Evolutionary conservation across 2,888 invertebrate species (phyloP).

Genomic region (Lissocephala sabroskyi): DNA sequence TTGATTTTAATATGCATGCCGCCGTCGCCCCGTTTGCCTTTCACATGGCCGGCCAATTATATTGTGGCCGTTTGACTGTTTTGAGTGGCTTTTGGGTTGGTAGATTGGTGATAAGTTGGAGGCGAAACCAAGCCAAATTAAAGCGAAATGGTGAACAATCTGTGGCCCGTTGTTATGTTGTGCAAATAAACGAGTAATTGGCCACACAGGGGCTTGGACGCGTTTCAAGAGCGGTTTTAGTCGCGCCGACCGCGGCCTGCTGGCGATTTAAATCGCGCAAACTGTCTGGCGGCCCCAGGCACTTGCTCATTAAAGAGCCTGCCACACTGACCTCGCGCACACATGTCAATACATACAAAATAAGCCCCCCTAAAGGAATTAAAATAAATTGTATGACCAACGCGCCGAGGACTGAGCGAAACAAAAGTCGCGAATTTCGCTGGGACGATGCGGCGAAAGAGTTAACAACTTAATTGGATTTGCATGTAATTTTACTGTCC

Average conservation of each 20-base stretch:
- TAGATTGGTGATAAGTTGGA: conserved; percentile 40
- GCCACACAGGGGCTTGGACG: conserved; percentile 23
- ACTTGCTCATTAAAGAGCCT: conserved; percentile 57
- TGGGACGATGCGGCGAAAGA: conserved; percentile 33
- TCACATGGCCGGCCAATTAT: conserved; percentile 60
- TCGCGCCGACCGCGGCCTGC: conserved; percentile 8
- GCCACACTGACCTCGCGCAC: conserved; percentile 49
- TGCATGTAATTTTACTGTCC: conserved; percentile 70
- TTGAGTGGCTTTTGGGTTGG: conserved; percentile 3
- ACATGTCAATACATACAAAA: conserved; percentile 14
- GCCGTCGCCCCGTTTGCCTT: conserved; percentile 29
- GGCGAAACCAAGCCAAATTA: conserved; percentile 28
- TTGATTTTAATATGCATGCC: conserved; percentile 51
- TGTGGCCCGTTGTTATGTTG: conserved; percentile 13
- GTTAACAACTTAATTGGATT: conserved; percentile 71
- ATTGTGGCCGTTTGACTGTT: conserved; percentile 16
- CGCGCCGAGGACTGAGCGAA: conserved; percentile 11
- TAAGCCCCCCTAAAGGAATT: conserved; percentile 32
- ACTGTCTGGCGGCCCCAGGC: conserved; percentile 32
- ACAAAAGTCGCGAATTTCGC: conserved; percentile 15
- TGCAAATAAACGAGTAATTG: conserved; percentile 56
- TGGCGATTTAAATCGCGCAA: conserved; percentile 55
- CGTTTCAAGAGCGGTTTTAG: conserved; percentile 6
- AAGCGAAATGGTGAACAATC: conserved; percentile 18
- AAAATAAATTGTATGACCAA: conserved; percentile 50